Evolutionary conservation across 1,140 invertebrate genomes (phyloP).

Genomic region (Sarcophaga peregrina): DNA sequence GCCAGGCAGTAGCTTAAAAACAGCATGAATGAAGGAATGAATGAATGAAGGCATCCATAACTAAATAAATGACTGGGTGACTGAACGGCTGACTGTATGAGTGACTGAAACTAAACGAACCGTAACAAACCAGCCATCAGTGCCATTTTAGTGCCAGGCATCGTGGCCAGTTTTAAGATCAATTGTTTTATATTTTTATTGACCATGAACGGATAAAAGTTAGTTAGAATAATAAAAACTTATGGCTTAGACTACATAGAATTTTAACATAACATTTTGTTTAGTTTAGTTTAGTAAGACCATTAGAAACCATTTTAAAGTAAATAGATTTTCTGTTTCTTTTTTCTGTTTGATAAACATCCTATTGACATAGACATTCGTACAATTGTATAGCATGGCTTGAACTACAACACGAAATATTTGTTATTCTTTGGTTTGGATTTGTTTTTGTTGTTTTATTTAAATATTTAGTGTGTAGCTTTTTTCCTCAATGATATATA

Average conservation of each 20-base stretch:
- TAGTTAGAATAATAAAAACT: not conserved
- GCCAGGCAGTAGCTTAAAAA: not conserved
- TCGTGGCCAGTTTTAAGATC: not conserved
- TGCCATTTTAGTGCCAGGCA: not conserved
- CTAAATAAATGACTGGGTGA: not conserved
- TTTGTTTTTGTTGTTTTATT: not conserved
- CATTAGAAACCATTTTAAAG: not conserved
- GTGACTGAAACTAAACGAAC: not conserved
- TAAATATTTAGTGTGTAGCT: not conserved
- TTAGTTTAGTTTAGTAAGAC: not conserved
- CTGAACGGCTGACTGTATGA: not conserved
- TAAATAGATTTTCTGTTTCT: not conserved
- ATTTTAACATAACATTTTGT: not conserved
- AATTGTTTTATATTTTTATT: conserved; percentile 23
- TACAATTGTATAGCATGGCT: not conserved
- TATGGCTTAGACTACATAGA: not conserved
- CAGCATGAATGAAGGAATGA: conserved; percentile 20
- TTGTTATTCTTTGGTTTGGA: not conserved
- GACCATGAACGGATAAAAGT: not conserved
- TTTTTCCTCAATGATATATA: not conserved
- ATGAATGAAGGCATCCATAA: not conserved
- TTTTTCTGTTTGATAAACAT: not conserved
- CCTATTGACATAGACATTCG: conserved; percentile 22
- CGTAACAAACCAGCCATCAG: not conserved
- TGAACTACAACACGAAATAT: not conserved